Conservation (phyloP, 2,797 vertebrate species). For the Mus minutoides region DNA sequence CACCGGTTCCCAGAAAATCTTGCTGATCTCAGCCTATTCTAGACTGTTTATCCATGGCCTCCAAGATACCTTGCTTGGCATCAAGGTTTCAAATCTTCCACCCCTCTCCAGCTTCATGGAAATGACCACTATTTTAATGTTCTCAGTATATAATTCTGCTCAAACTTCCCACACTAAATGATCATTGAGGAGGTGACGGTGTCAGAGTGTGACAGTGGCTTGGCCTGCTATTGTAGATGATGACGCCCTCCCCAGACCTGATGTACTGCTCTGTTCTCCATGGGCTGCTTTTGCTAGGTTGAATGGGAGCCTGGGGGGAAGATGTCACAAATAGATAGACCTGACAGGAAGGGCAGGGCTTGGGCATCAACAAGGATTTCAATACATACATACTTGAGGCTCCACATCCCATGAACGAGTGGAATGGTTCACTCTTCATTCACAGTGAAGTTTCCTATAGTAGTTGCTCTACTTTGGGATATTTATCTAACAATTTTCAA, state of each 20-base stretch:
- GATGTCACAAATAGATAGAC: background rate
- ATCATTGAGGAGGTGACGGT: background rate
- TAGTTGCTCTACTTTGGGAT: background rate
- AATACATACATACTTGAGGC: too few relatives aligned
- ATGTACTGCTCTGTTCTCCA: background rate
- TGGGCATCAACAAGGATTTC: accelerated
- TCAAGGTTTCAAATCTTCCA: background rate
- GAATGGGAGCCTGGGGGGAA: background rate
- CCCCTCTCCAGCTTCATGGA: accelerated
- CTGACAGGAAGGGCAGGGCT: background rate
- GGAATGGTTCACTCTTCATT: background rate
- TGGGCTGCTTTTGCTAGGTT: too few relatives aligned
- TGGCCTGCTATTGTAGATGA: background rate
- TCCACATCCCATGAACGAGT: accelerated
- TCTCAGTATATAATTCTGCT: background rate
- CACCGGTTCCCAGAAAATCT: background rate
- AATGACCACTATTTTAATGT: accelerated
- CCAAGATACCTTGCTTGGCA: accelerated
- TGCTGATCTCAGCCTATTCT: too few relatives aligned
- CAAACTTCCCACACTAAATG: accelerated
- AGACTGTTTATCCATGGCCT: accelerated
- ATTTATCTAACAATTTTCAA: conserved; percentile 26
- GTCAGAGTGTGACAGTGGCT: accelerated
- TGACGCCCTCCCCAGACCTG: accelerated
- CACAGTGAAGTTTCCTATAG: background rate